A percentile compares a stretch with the other conserved stretches of the same genome.
Evolutionary conservation across 2,797 vertebrate genomes (phyloP).

Genomic region (Brotogeris chrysoptera): DNA sequence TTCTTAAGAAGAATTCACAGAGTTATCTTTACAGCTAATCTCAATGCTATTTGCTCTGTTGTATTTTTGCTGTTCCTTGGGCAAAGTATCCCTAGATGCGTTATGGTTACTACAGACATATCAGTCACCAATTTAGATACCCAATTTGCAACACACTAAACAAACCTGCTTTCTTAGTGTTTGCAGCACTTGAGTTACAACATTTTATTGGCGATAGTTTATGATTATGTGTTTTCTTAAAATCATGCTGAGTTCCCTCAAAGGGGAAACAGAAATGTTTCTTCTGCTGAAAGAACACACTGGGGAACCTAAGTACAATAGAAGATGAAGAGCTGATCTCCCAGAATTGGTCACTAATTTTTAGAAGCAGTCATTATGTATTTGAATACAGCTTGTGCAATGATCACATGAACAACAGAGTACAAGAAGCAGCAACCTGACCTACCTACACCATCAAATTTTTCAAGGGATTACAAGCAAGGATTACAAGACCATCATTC

Average conservation of each 20-base stretch:
- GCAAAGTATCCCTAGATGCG: background rate
- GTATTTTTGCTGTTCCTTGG: background rate
- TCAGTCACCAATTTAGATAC: background rate
- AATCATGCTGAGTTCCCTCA: background rate
- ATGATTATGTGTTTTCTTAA: background rate
- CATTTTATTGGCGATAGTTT: background rate
- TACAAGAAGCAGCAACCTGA: background rate
- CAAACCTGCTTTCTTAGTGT: background rate
- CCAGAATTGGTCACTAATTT: background rate
- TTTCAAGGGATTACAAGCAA: background rate
- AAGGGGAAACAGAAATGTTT: background rate
- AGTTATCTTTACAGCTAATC: background rate
- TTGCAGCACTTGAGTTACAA: background rate
- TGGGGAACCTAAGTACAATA: background rate
- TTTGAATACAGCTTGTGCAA: background rate
- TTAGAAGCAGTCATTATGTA: background rate
- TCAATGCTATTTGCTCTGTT: background rate
- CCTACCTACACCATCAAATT: background rate
- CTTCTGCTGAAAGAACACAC: background rate
- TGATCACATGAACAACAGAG: rapidly evolving
- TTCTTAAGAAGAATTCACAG: background rate
- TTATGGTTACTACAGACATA: background rate
- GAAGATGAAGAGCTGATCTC: background rate
- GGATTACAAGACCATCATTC: rapidly evolving
- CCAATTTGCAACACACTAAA: background rate